These are phyloP conservation scores for Capromys pilorides DNA, from an alignment of 2,797 vertebrate species.

Conservation along the genomic window DNA sequence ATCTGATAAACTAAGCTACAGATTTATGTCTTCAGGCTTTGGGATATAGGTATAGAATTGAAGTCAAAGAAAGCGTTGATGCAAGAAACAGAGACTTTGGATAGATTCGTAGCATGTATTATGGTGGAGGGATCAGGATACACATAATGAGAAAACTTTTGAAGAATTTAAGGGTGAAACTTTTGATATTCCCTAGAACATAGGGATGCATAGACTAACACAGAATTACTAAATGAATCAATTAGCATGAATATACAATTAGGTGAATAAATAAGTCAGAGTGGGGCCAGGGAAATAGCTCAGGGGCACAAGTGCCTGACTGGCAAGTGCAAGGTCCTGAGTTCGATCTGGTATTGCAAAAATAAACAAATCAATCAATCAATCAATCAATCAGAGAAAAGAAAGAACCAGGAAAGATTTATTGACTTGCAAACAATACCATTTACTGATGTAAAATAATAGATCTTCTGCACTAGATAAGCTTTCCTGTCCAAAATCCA, in stretches of 20 bases:
- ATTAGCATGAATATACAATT: neutral
- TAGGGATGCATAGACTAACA: neutral
- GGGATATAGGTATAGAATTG: neutral
- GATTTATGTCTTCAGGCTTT: neutral
- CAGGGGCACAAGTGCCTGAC: no score
- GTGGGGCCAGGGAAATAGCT: no score
- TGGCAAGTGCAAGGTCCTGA: no score
- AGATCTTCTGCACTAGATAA: neutral
- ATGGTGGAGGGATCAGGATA: neutral
- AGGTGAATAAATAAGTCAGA: neutral
- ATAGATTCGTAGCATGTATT: neutral
- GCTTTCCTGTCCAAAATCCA: neutral
- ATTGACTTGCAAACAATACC: neutral
- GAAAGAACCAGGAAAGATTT: neutral
- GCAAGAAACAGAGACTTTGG: neutral
- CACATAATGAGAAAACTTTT: neutral
- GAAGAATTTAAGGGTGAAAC: neutral
- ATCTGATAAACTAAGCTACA: neutral
- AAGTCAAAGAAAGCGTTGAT: neutral
- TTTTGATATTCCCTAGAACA: neutral
- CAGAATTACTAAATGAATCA: neutral
- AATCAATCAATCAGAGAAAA: neutral
- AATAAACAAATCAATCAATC: no score
- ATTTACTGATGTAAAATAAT: neutral
- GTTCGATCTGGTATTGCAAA: no score